Conservation (phyloP, 2,797 vertebrate genomes). For the Florisuga fusca region DNA sequence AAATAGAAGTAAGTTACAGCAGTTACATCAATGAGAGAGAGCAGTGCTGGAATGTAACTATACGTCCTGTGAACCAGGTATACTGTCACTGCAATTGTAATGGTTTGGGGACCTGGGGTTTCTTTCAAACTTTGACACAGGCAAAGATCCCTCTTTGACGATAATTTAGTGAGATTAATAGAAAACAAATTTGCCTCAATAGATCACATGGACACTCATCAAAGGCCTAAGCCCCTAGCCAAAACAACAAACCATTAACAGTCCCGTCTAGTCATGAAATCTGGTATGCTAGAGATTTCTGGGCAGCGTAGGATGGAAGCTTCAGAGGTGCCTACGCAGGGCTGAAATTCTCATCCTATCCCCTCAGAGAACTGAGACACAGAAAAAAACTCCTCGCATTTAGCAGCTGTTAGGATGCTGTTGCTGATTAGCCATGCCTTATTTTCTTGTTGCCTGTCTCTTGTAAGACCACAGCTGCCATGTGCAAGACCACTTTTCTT, state of each 20-base stretch:
- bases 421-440: not conserved
- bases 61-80: accelerated
- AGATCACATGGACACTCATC: not conserved
- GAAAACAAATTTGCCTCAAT: not conserved
- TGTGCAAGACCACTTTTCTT: accelerated
- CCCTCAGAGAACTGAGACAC: not conserved
- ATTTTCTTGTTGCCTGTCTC: not conserved
- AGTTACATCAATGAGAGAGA: not conserved
- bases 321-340: accelerated
- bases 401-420: not conserved
- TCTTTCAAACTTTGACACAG: not conserved
- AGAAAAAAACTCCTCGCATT: not conserved
- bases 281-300: accelerated
- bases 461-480: not conserved
- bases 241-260: not conserved
- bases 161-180: not conserved
- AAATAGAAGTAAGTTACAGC: not conserved
- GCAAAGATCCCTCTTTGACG: not conserved
- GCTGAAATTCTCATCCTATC: not conserved
- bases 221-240: not conserved
- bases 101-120: not conserved
- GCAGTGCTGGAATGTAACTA: accelerated
- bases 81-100: not conserved
- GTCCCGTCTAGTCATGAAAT: not conserved
- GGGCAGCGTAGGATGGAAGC: accelerated